Evolutionary conservation across 2,113 vertebrate species (phyloP), one percentile per base, ranked within the genome.

Genomic region (Sphyrna mokarran): DNA sequence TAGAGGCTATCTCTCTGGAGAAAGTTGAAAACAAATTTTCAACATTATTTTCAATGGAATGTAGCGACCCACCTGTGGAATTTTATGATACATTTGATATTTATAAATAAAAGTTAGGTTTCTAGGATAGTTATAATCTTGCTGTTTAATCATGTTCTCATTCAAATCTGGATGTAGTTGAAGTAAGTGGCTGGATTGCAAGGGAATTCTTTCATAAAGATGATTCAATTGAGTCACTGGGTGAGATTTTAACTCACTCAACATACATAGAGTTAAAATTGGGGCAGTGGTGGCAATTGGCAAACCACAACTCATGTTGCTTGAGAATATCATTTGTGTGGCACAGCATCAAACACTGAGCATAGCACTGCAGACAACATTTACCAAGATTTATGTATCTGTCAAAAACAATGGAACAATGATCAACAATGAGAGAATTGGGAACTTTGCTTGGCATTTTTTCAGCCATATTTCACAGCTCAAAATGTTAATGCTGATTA

Each of bases 91-190:
- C 33, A 90, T 61, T 33, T 91, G 18, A 43, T 1, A 0, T 63
- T 91, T n/a, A 91, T 63, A 90, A 90, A 61, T 90, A 90, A 90
- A 90, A 16, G 29, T 90, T 43, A 33, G 58, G 48, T 90, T 90
- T 61, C 54, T 63, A 54, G 26, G 63, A 89, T 26, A 61, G 16
- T n/a, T 58, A 61, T 23, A 87, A 54, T n/a, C 87, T 63, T 91
- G 87, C 26, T n/a, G 58, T 63, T 63, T 58, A n/a, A n/a, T 63
- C 63, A 3, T 18, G 54, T 33, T 13, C 58, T n/a, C 58, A 33
- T 61, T 91, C 87, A n/a, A 63, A 18, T 9, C 58, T 63, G 29
- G 58, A 91, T 33, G 6, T n/a, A n/a, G 3, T 91, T 33, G 58
- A 23, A 61, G 29, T 20, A 58, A 90, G 33, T 23, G 13, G 80